Base-by-base conservation (phyloP, 2,888 invertebrate genomes). In the Endomychus coccineus region DNA sequence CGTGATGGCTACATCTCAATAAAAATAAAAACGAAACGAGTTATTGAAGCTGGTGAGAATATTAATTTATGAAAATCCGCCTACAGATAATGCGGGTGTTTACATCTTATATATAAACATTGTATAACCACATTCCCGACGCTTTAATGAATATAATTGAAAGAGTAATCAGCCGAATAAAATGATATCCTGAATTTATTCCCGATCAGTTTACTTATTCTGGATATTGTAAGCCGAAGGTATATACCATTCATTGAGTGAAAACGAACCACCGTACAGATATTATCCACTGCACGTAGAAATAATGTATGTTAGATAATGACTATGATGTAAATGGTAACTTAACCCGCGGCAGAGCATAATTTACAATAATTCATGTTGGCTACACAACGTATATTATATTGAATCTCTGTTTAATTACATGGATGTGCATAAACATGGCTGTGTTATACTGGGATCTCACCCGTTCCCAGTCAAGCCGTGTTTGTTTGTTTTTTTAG, bases 251-350 rank as follows among this genome's bases (percentile, higher is more conserved):
- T n/a, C n/a, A n/a, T n/a, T n/a, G n/a, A n/a, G n/a, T n/a, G n/a
- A n/a, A n/a, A n/a, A n/a, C n/a, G n/a, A n/a, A n/a, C n/a, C n/a
- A n/a, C n/a, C n/a, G 6, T 19, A 19, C 6, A 19, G 21, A 19
- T n/a, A n/a, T n/a, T n/a, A n/a, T n/a, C n/a, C n/a, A n/a, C n/a
- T n/a, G n/a, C 21, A 19, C n/a, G 21, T 19, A n/a, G 21, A 19
- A 19, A 19, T 19, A 19, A 19, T 19, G 21, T 19, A 19, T 19
- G 21, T 19, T 19, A 19, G 21, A 19, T 19, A 19, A 19, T 19
- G 21, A 19, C 21, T 19, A 19, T 19, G n/a, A 19, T 19, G 21
- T 19, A 19, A 19, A 19, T 19, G 6, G 21, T 19, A 19, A 19
- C 6, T 19, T 6, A 19, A 19, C 21, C 21, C n/a, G 21, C 6